These are phyloP conservation scores for Drosophila bipectinata DNA, from an alignment of 1,140 invertebrate species.

Conservation along the genomic window DNA sequence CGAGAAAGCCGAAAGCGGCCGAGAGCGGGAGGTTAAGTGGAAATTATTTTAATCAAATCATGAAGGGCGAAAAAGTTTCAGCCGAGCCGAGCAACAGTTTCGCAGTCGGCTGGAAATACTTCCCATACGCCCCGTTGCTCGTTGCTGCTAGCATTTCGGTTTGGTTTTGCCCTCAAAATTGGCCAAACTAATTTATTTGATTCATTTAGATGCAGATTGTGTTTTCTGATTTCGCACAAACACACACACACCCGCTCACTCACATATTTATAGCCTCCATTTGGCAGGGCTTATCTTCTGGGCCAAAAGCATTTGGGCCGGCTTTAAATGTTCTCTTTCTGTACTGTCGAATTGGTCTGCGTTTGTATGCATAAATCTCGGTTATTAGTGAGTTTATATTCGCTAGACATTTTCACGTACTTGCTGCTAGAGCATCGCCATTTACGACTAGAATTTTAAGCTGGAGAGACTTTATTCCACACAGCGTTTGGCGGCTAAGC, in stretches of 20 bases:
- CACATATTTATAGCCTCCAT: slow-evolving; percentile 15
- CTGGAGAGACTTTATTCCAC: slow-evolving; percentile 1
- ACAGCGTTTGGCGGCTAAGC: background rate
- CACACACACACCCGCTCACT: slow-evolving; percentile 8
- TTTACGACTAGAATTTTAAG: slow-evolving; percentile 37
- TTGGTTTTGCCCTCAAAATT: slow-evolving; percentile 61
- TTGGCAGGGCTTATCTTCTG: slow-evolving; percentile 48
- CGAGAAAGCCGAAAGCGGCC: background rate
- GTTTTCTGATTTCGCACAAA: slow-evolving; percentile 42
- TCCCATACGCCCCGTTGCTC: slow-evolving; percentile 1
- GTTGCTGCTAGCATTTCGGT: slow-evolving; percentile 22
- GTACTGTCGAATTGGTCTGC: background rate
- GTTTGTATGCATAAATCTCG: slow-evolving; percentile 60
- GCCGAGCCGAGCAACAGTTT: slow-evolving; percentile 35
- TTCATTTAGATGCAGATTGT: slow-evolving; percentile 82
- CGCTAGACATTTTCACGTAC: slow-evolving; percentile 56
- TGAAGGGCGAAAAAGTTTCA: slow-evolving; percentile 48
- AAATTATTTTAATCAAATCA: slow-evolving; percentile 82
- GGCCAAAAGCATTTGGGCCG: slow-evolving; percentile 27
- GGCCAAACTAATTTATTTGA: slow-evolving; percentile 79
- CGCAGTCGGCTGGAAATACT: background rate
- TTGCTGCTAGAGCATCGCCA: slow-evolving; percentile 32
- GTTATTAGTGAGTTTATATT: slow-evolving; percentile 74
- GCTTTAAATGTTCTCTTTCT: slow-evolving; percentile 44
- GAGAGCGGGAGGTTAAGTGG: slow-evolving; percentile 61